Evolutionary conservation across 2,797 vertebrate species (phyloP), one percentile per base, ranked within the genome.

Genomic region (Buceros bicornis): DNA sequence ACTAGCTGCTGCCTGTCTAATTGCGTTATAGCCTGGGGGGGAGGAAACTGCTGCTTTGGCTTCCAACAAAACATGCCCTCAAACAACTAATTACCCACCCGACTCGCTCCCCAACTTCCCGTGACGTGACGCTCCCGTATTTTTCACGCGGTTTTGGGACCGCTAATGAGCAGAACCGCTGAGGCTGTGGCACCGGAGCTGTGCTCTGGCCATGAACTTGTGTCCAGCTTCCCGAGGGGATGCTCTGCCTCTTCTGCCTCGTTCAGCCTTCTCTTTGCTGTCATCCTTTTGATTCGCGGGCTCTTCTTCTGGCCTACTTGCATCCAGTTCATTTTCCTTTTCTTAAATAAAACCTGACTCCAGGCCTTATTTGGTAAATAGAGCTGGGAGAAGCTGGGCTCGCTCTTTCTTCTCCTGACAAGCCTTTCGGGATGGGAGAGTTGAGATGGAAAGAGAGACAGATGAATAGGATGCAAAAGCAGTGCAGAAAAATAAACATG

Each of bases 281-380:
- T 92, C 84, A 70, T 69, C 42, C 16, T 40, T 84, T 69, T 82
- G 74, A 80, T 89, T 96, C 5, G 3, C 56, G 37, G 71, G 43
- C 16, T 0, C 87, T 79, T 54, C 50, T 88, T 29, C 81, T 94
- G 86, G 80, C 85, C 89, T 94, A 90, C 90, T 96, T 95, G 87
- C 91, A 95, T 90, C 85, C 92, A 90, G 77, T 89, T 94, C 50
- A 13, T 95, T 87, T 94, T 81, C 89, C 56, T 82, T 86, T 88
- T 93, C 92, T 91, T 91, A 80, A 92, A 92, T 92, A 95, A 96
- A 97, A 96, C 72, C 58, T 95, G 95, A 87, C 95, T 95, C 72
- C 57, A 48, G 95, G 91, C 90, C 93, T 91, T 94, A 88, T 87
- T 95, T 91, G 67, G 93, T 89, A 94, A 96, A 94, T 62, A 77